A percentile compares a stretch with the other conserved stretches of the same genome.
Evolutionary conservation across 2,113 vertebrate species (phyloP).

Genomic region (Pterocles orientalis): DNA sequence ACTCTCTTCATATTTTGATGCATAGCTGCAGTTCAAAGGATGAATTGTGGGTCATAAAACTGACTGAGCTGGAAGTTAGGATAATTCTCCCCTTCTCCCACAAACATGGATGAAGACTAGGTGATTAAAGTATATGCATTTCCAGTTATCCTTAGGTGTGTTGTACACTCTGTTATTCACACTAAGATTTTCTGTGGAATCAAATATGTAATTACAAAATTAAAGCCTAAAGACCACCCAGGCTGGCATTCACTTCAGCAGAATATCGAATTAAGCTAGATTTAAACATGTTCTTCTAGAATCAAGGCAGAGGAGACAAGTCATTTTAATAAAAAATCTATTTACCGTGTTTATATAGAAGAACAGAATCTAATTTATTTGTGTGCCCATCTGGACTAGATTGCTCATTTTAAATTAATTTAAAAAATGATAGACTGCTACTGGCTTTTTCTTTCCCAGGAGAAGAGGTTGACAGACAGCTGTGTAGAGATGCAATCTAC

Average conservation of each 20-base stretch:
- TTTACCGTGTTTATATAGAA: constrained; percentile 50
- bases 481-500: constrained; percentile 84
- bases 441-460: constrained; percentile 78
- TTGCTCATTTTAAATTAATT: constrained; percentile 65
- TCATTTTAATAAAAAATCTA: constrained; percentile 42
- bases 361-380: constrained; percentile 63
- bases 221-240: background rate
- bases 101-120: background rate
- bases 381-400: constrained; percentile 52
- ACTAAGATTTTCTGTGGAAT: background rate
- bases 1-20: background rate
- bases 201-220: background rate
- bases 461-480: constrained; percentile 81
- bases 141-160: background rate
- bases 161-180: background rate
- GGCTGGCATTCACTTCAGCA: background rate
- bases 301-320: background rate
- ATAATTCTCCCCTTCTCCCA: background rate
- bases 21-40: background rate
- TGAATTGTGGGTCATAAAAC: background rate
- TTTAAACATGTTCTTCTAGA: background rate
- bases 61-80: background rate
- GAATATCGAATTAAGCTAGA: background rate
- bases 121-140: background rate
- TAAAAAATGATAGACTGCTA: constrained; percentile 64